Base-by-base conservation (phyloP, 2,113 vertebrate genomes). In the Cephalophus harveyi region DNA sequence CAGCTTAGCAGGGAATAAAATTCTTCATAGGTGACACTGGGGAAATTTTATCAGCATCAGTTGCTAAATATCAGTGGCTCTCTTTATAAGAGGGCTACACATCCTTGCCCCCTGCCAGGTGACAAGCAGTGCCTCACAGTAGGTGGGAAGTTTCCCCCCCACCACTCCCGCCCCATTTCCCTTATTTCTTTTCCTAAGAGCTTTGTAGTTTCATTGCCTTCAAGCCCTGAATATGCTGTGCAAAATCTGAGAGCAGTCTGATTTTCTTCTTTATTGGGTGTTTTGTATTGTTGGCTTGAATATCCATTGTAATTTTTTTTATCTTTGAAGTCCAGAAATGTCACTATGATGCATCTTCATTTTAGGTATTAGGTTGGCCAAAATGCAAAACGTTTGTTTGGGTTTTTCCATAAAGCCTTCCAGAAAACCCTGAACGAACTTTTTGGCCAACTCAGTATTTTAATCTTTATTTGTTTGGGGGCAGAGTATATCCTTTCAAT, bases 1-100 rank as follows among this genome's bases (percentile, higher is more conserved):
- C 82, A 91, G 59, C 8, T 87, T 71, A 91, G 74, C 92, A 87
- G 52, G 71, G 54, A 91, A 96, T 91, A 91, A 87, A 93, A 94
- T 67, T 91, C 21, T 60, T 43, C 40, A 12, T n/a, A 43, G 57
- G 17, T 79, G 67, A 94, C 50, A 59, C 55, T 50, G 19, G 48
- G 50, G 28, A 87, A 11, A 78, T 30, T 60, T 67, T 57, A 21
- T 55, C 55, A 76, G 43, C 11, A 55, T 28, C 8, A 81, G 30
- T n/a, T 76, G 12, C 33, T 54, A 27, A 74, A 52, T 76, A 62
- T 3, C n/a, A 40, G 28, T 16, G 40, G 19, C 15, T 33, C 8
- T 81, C 19, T n/a, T 4, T 71, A 2, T 79, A 12, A 40, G 50
- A 86, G 14, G 43, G 46, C 33, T 46, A 25, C 67, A 48, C 50